These are phyloP conservation scores for Drosophila sucinea DNA, from an alignment of 1,140 invertebrate genomes.

Conservation along the genomic window DNA sequence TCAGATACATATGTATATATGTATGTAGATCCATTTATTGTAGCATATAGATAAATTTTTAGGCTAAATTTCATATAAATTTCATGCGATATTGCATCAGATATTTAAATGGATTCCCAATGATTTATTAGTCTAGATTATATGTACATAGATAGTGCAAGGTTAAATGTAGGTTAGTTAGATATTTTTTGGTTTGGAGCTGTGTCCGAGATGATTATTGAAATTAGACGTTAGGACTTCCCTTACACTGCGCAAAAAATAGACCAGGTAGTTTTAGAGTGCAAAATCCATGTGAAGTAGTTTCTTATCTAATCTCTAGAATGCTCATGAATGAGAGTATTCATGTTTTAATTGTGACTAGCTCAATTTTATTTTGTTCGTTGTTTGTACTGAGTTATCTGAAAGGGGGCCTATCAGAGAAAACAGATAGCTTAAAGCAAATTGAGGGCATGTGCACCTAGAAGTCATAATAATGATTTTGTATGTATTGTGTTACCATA, in stretches of 20 bases:
- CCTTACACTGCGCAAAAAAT: neutral
- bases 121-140: too few relatives aligned
- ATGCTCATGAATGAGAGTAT: neutral
- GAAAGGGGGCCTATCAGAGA: neutral
- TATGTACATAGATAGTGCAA: too few relatives aligned
- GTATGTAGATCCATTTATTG: too few relatives aligned
- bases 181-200: too few relatives aligned
- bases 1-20: too few relatives aligned
- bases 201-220: too few relatives aligned
- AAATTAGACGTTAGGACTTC: neutral
- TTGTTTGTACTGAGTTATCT: constrained; percentile 5
- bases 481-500: neutral
- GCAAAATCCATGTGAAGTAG: neutral
- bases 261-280: neutral
- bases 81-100: too few relatives aligned
- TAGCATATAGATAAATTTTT: too few relatives aligned
- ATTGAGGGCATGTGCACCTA: neutral
- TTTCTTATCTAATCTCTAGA: neutral
- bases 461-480: neutral
- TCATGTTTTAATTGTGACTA: constrained; percentile 1
- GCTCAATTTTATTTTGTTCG: neutral
- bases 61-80: too few relatives aligned
- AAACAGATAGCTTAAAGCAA: neutral
- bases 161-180: too few relatives aligned
- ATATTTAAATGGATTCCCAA: too few relatives aligned